Evolutionary conservation across 1,140 invertebrate species (phyloP).

Genomic region (Lordiphosa mommai): DNA sequence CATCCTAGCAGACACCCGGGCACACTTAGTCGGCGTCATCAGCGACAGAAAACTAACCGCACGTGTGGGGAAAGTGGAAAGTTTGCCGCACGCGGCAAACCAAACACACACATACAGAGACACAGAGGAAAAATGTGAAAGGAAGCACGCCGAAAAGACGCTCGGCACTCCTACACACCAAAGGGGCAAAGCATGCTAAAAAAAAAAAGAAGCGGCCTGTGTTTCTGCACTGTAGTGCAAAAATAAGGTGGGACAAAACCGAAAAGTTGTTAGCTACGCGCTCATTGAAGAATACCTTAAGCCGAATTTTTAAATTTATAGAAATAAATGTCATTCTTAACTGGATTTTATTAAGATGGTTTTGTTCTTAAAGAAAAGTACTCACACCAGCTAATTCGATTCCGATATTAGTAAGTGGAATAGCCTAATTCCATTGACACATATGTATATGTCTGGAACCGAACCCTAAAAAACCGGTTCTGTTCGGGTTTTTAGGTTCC

Average conservation of each 20-base stretch:
- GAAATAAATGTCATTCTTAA: too few species aligned
- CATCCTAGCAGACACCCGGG: constrained; percentile 10
- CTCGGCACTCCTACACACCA: not conserved
- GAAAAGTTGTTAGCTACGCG: too few species aligned
- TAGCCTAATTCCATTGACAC: too few species aligned
- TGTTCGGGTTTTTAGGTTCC: too few species aligned
- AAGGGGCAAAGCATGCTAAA: not conserved
- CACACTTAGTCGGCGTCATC: constrained; percentile 9
- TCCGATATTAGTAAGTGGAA: too few species aligned
- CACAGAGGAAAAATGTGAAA: constrained; percentile 22
- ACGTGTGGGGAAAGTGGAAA: constrained; percentile 38
- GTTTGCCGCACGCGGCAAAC: constrained; percentile 45
- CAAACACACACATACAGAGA: not conserved
- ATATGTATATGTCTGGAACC: too few species aligned
- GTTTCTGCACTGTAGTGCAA: constrained; percentile 10
- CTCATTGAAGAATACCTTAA: too few species aligned
- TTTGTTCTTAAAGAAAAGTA: too few species aligned
- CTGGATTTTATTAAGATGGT: too few species aligned
- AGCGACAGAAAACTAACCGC: constrained; percentile 52
- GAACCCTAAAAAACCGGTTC: too few species aligned
- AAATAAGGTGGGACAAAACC: not conserved
- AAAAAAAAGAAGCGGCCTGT: not conserved
- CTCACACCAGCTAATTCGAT: too few species aligned
- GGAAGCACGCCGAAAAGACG: constrained; percentile 43
- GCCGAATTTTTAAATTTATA: too few species aligned